Evolutionary conservation across 1,140 invertebrate species (phyloP).

Genomic region (Drosophila obscura): DNA sequence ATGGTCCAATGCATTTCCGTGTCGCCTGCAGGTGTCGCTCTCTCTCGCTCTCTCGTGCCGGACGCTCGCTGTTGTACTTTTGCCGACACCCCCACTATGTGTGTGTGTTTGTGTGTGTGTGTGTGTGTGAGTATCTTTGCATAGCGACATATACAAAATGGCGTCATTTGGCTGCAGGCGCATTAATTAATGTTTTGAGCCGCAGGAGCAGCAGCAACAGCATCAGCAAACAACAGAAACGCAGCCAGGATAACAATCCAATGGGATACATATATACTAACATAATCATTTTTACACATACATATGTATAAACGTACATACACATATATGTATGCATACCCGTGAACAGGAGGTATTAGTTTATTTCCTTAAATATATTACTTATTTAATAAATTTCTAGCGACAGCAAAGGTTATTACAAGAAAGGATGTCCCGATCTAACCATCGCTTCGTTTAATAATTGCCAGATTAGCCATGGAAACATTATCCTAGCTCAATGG

Average conservation of each 20-base stretch:
- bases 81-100: constrained; percentile 12
- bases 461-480: no score
- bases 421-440: background rate
- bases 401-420: background rate
- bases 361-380: background rate
- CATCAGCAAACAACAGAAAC: constrained; percentile 37
- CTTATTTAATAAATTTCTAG: constrained; percentile 5
- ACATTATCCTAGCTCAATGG: no score
- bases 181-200: constrained; percentile 79
- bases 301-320: background rate
- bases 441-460: no score
- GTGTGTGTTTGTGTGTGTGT: constrained; percentile 1
- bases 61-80: constrained; percentile 48
- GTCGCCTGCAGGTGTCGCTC: constrained; percentile 61
- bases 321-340: background rate
- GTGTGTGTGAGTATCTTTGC: constrained; percentile 26
- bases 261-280: background rate
- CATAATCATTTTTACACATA: background rate
- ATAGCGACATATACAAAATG: constrained; percentile 60
- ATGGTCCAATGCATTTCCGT: constrained; percentile 70
- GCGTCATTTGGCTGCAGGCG: constrained; percentile 75
- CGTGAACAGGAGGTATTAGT: no score
- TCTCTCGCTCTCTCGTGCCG: constrained; percentile 7
- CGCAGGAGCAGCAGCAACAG: constrained; percentile 50
- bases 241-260: constrained; percentile 36